Percentiles rank a stretch among this genome's conserved stretches.
phyloP scores from a whole-genome alignment of 2,113 vertebrate species.

The Heptranchias perlo region DNA sequence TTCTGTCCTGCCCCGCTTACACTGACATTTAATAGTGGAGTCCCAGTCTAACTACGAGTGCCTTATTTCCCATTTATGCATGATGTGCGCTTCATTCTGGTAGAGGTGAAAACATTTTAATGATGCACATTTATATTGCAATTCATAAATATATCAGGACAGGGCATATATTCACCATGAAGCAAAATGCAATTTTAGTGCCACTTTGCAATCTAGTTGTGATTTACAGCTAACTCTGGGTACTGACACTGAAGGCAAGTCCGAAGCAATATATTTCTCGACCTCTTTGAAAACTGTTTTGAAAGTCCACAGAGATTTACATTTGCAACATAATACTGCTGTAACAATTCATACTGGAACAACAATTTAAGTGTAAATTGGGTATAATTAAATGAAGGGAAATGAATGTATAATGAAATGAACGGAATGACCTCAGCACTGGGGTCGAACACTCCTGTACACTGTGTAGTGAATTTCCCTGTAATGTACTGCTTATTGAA shows the following conservation, averaged over 20 bases:
- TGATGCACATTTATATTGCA: slow-evolving; percentile 34
- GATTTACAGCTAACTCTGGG: slow-evolving; percentile 4
- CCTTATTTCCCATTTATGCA: slow-evolving; percentile 8
- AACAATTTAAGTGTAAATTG: slow-evolving; percentile 33
- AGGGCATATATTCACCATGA: slow-evolving; percentile 18
- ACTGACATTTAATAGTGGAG: neutral
- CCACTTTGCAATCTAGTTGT: slow-evolving; percentile 13
- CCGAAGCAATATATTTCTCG: neutral
- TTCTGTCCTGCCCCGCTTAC: neutral
- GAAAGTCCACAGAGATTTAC: slow-evolving; percentile 30
- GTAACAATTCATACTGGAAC: slow-evolving; percentile 29
- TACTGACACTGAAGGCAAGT: slow-evolving; percentile 2
- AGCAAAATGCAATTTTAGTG: slow-evolving; percentile 34
- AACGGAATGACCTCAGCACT: slow-evolving; percentile 5
- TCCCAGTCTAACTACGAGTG: neutral
- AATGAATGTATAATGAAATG: slow-evolving; percentile 29
- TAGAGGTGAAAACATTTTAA: slow-evolving; percentile 16
- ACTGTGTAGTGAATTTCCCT: neutral
- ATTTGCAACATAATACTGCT: slow-evolving; percentile 19
- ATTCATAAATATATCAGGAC: slow-evolving; percentile 36
- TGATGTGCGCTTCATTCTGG: neutral
- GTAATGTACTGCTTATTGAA: neutral
- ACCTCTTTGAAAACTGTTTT: slow-evolving; percentile 31
- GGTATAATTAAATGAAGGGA: slow-evolving; percentile 32
- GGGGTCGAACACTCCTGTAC: neutral